These are phyloP conservation scores for Drosophila kambysellisi DNA, from an alignment of 2,888 invertebrate genomes.

Conservation along the genomic window DNA sequence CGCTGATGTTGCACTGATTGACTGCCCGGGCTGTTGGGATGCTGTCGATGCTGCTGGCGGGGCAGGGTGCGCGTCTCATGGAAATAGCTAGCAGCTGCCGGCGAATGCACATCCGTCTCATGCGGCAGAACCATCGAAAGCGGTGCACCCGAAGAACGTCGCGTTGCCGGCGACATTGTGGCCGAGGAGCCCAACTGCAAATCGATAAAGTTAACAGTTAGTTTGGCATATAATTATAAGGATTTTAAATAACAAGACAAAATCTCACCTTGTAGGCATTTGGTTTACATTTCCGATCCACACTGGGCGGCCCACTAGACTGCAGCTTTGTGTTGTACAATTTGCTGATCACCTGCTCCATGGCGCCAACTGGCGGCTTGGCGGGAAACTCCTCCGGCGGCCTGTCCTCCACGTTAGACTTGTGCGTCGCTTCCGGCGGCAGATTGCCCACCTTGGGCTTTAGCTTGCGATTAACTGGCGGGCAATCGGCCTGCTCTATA, in stretches of 20 bases:
- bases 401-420: conserved; percentile 74
- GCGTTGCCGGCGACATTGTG: conserved; percentile 74
- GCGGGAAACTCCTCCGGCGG: conserved; percentile 81
- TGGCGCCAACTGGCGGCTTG: conserved; percentile 75
- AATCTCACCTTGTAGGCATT: conserved; percentile 85
- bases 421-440: conserved; percentile 32
- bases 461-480: conserved; percentile 92
- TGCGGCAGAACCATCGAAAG: conserved; percentile 81
- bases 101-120: conserved; percentile 71
- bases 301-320: conserved; percentile 86
- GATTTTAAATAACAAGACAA: neutral
- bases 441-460: conserved; percentile 87
- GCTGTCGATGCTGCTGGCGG: conserved; percentile 74
- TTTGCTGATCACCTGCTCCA: conserved; percentile 71
- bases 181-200: conserved; percentile 64
- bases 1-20: conserved; percentile 78
- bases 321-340: conserved; percentile 62
- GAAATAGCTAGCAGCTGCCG: conserved; percentile 51
- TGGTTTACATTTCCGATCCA: conserved; percentile 88
- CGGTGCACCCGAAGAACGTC: conserved; percentile 80
- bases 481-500: conserved; percentile 86
- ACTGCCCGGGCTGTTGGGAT: conserved; percentile 69
- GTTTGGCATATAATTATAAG: neutral
- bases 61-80: conserved; percentile 84
- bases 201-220: neutral